Evolutionary conservation across 2,888 invertebrate species (phyloP).

Genomic region (Netelia fuscicornis): DNA sequence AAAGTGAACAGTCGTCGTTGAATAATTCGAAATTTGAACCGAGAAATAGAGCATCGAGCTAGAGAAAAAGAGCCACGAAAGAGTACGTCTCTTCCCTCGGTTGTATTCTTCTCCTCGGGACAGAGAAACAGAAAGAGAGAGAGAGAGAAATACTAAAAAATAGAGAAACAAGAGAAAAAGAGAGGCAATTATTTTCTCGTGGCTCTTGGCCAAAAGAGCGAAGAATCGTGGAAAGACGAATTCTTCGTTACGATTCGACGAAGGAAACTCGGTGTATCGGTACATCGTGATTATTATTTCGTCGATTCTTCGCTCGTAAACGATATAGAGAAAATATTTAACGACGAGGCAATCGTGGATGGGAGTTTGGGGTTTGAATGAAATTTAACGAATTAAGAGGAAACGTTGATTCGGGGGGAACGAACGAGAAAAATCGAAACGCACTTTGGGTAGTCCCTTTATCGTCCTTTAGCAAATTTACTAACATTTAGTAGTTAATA

Average conservation of each 20-base stretch:
- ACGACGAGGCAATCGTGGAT: too few relatives aligned
- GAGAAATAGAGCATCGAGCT: not conserved
- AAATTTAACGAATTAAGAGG: not conserved
- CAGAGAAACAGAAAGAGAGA: not conserved
- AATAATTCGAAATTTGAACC: too few relatives aligned
- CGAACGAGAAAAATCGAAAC: slow-evolving; percentile 78
- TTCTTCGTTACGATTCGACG: not conserved
- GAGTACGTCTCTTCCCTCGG: not conserved
- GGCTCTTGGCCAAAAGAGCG: slow-evolving; percentile 51
- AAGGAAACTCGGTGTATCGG: too few relatives aligned
- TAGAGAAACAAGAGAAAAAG: too few relatives aligned
- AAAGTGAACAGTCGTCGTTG: too few relatives aligned
- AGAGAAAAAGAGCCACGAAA: not conserved
- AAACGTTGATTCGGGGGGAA: not conserved
- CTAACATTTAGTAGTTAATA: slow-evolving; percentile 74
- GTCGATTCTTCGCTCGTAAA: slow-evolving; percentile 5
- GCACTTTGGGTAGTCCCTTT: slow-evolving; percentile 74
- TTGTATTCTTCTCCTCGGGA: slow-evolving; percentile 1
- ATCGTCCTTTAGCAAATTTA: slow-evolving; percentile 77
- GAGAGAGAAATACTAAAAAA: too few relatives aligned
- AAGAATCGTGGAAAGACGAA: not conserved
- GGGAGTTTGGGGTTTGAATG: too few relatives aligned
- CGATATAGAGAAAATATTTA: not conserved
- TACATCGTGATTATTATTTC: too few relatives aligned
- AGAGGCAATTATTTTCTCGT: slow-evolving; percentile 47